Conservation (phyloP, 2,797 vertebrate species). For the Nyctalus aviator region DNA sequence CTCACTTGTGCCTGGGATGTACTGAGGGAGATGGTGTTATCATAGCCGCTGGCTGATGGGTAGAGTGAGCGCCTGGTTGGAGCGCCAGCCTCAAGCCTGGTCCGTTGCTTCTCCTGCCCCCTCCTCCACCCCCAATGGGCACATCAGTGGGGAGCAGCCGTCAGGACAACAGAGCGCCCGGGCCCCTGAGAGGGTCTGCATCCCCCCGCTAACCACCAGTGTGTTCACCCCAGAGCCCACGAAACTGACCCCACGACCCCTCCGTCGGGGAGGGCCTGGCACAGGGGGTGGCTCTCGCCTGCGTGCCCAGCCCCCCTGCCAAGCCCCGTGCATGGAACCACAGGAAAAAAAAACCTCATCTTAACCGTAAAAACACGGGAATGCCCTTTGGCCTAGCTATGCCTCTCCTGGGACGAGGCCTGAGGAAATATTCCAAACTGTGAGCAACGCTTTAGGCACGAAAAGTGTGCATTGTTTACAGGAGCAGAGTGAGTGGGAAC, state of each 20-base stretch:
- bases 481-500: not conserved
- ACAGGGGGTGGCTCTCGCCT: not conserved
- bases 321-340: not conserved
- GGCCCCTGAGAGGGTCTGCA: not conserved
- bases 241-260: not conserved
- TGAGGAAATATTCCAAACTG: not conserved
- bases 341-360: not conserved
- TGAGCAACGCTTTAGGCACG: not conserved
- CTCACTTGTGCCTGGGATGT: not conserved
- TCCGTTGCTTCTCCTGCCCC: not conserved
- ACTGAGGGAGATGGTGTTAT: fast-evolving
- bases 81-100: not conserved
- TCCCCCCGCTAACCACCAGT: not conserved
- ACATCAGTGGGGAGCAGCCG: not conserved
- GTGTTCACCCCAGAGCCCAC: not conserved
- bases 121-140: fast-evolving
- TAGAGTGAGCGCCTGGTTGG: fast-evolving
- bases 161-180: not conserved
- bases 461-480: not conserved
- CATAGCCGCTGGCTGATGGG: not conserved
- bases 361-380: fast-evolving
- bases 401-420: not conserved
- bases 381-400: fast-evolving
- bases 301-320: fast-evolving
- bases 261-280: not conserved